Percentiles rank a stretch among this genome's conserved stretches.
Conservation (phyloP, 2,113 vertebrate genomes). For the Myodes glareolus region DNA sequence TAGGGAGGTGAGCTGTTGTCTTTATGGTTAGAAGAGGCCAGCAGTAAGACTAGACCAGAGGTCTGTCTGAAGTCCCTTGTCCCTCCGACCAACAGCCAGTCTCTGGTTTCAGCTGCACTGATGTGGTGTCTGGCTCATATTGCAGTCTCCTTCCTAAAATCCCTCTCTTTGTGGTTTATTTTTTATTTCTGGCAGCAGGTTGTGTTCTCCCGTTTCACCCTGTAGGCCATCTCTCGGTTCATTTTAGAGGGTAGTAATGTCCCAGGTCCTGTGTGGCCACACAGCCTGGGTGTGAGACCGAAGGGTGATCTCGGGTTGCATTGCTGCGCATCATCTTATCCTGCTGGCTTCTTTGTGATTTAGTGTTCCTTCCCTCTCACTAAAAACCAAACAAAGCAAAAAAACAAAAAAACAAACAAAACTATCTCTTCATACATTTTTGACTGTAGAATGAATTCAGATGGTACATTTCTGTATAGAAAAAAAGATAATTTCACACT, state of each 20-base stretch:
- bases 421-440: slow-evolving; percentile 57
- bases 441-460: slow-evolving; percentile 71
- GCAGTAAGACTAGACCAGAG: background rate
- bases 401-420: background rate
- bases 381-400: background rate
- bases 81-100: background rate
- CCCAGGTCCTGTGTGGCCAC: background rate
- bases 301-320: background rate
- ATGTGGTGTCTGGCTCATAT: background rate
- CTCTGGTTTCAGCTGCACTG: background rate
- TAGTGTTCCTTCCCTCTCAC: background rate
- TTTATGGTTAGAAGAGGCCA: background rate
- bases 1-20: background rate
- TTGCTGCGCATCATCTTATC: background rate
- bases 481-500: slow-evolving; percentile 50
- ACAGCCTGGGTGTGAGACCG: background rate
- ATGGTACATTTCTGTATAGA: slow-evolving; percentile 59
- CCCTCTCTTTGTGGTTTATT: slow-evolving; percentile 21
- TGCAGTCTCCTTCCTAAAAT: slow-evolving; percentile 47
- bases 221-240: background rate
- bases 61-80: background rate
- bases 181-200: slow-evolving; percentile 20
- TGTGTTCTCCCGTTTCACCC: slow-evolving; percentile 8
- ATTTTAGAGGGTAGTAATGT: background rate
- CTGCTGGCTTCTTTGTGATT: slow-evolving; percentile 52